Base-by-base conservation (phyloP, 2,888 invertebrate species). In the Dastarcus helophoroides region DNA sequence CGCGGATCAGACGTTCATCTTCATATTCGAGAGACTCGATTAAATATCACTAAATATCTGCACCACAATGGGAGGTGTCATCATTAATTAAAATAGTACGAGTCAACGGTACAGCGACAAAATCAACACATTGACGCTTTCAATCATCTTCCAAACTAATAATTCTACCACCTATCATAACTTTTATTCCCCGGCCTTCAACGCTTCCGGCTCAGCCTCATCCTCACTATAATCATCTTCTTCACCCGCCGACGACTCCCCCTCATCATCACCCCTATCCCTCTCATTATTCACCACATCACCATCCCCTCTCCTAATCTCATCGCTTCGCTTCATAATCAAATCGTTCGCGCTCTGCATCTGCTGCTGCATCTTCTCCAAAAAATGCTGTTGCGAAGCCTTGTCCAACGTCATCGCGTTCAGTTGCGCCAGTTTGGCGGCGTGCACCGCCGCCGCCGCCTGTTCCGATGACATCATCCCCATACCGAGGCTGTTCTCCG, bases 371-470 rank as follows among this genome's bases (percentile, higher is more conserved):
- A 73, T 72, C 53, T 73, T 73, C 45, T 73, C 72, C 33, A 73
- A 54, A 53, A 69, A 73, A 44, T 72, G 71, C 48, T 73, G 73
- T 53, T 73, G 73, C 26, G 55, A 50, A 7, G 51, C 51, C 34
- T 62, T 62, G 33, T 61, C 61, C 42, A 59, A 38, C 2, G 69
- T 67, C 64, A 76, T 68, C 3, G 79, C 79, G 51, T 74, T 79
- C 57, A 83, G 66, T 47, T 83, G 83, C 13, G 82, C 81, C 57
- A 83, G 65, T 61, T 83, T 83, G 15, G 79, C 79, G 1, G 80
- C 79, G 50, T 81, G 81, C 54, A 81, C 69, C 3, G 83, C 82
- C 43, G 78, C 71, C 1, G 69, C 68, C 2, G 76, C 74, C 46
- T 77, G 77, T 38, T 78, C 78, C 26, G 73, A 44, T 4, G 47